These are phyloP conservation scores for Hemistola chrysoprasaria DNA, from an alignment of 2,888 invertebrate species.

Conservation along the genomic window DNA sequence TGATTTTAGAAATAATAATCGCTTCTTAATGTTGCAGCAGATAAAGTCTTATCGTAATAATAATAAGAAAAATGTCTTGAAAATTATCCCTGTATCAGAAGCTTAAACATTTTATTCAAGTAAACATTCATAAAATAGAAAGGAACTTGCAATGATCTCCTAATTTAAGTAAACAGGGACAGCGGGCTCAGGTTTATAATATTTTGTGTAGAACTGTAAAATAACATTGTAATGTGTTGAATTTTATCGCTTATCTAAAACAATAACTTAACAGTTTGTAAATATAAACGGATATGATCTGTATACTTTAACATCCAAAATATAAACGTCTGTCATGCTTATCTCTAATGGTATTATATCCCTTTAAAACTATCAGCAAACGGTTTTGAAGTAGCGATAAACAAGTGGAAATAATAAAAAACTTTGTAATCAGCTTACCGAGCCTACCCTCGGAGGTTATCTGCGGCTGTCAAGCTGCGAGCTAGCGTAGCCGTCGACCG, in stretches of 20 bases:
- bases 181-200: slow-evolving; percentile 17
- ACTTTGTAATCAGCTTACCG: slow-evolving; percentile 50
- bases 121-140: slow-evolving; percentile 17
- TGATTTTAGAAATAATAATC: slow-evolving; percentile 14
- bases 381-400: slow-evolving; percentile 40
- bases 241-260: slow-evolving; percentile 23
- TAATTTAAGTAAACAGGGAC: slow-evolving; percentile 16
- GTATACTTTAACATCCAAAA: slow-evolving; percentile 34
- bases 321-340: slow-evolving; percentile 40
- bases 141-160: slow-evolving; percentile 11
- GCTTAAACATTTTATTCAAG: slow-evolving; percentile 15
- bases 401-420: slow-evolving; percentile 39
- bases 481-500: slow-evolving; percentile 3
- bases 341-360: slow-evolving; percentile 44
- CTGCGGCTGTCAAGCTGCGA: slow-evolving; percentile 27
- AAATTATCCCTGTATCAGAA: slow-evolving; percentile 11
- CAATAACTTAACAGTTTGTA: slow-evolving; percentile 25
- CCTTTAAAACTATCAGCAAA: slow-evolving; percentile 46
- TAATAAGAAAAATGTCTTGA: too few species aligned
- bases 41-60: slow-evolving; percentile 19
- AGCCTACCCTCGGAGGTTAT: slow-evolving; percentile 43
- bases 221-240: slow-evolving; percentile 12
- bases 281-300: slow-evolving; percentile 32
- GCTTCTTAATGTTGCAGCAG: slow-evolving; percentile 8
- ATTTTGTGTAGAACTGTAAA: slow-evolving; percentile 13